These are phyloP conservation scores for Trachurus trachurus DNA, from an alignment of 2,797 vertebrate species.

Conservation along the genomic window DNA sequence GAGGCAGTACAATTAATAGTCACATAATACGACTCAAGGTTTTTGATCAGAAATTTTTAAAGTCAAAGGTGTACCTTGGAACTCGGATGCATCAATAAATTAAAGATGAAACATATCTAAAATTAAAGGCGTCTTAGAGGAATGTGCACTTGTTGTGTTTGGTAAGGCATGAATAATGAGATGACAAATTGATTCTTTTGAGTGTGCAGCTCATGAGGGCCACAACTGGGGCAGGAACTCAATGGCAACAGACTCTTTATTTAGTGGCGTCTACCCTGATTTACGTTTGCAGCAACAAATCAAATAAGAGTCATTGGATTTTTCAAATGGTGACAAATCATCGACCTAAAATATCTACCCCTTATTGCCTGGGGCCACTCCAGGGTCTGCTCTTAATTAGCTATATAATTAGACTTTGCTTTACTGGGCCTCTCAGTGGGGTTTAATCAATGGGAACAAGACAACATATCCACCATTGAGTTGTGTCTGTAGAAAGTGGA, in stretches of 20 bases:
- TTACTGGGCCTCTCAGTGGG: conserved; percentile 78
- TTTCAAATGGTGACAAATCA: conserved; percentile 84
- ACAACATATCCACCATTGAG: conserved; percentile 74
- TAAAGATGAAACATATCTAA: conserved; percentile 26
- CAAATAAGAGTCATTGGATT: conserved; percentile 78
- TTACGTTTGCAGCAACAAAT: conserved; percentile 76
- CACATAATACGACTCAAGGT: neutral
- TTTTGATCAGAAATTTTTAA: conserved; percentile 6
- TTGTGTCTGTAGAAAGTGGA: conserved; percentile 64
- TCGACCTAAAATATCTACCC: conserved; percentile 84
- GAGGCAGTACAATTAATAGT: conserved; percentile 22
- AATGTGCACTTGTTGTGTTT: conserved; percentile 23
- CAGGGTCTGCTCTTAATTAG: conserved; percentile 82
- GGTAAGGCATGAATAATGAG: conserved; percentile 38
- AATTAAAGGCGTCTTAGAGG: conserved; percentile 18
- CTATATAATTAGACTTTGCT: conserved; percentile 86
- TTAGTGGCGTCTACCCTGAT: conserved; percentile 71
- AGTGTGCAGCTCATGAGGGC: conserved; percentile 40
- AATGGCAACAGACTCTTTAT: conserved; percentile 63
- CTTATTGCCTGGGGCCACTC: conserved; percentile 74
- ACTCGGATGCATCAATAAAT: neutral
- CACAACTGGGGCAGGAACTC: conserved; percentile 65
- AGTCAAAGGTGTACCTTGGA: conserved; percentile 26
- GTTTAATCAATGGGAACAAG: conserved; percentile 83
- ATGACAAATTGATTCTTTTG: conserved; percentile 61